phyloP scores from a whole-genome alignment of 2,113 vertebrate genomes.

The Anas platyrhynchos region DNA sequence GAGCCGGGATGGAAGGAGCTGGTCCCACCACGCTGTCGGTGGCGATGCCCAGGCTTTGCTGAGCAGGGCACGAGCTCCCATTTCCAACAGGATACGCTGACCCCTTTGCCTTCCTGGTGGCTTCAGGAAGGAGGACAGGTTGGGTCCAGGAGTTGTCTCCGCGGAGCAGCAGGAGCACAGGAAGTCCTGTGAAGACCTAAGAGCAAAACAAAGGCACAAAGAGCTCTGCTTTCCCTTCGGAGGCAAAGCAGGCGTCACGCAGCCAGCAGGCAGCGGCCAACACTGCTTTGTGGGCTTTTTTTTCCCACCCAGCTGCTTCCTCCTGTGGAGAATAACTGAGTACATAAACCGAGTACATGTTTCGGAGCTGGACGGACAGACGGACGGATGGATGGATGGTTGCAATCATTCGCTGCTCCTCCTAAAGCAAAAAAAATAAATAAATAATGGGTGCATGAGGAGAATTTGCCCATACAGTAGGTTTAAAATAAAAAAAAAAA shows the following conservation, averaged over 20 bases:
- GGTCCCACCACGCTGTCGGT: accelerated
- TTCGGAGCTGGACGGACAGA: neutral
- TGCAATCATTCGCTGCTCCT: neutral
- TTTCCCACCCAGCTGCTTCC: neutral
- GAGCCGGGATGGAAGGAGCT: neutral
- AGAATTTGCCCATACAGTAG: neutral
- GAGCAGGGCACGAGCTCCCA: too few relatives aligned
- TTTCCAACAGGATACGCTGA: neutral
- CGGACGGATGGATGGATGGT: neutral
- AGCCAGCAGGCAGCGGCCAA: neutral
- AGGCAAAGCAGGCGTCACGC: neutral
- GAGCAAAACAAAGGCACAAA: neutral
- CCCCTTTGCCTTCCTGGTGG: neutral
- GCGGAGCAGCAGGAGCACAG: too few relatives aligned
- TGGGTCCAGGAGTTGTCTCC: neutral
- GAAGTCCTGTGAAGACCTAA: neutral
- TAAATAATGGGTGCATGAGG: neutral
- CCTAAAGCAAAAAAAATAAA: neutral
- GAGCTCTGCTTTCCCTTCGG: neutral
- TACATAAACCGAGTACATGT: too few relatives aligned
- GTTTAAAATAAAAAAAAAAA: neutral
- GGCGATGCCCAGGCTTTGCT: neutral
- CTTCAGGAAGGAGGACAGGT: neutral
- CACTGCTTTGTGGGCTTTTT: neutral
- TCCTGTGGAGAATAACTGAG: neutral